phyloP scores from a whole-genome alignment of 2,797 vertebrate genomes.

The Galago senegalensis region DNA sequence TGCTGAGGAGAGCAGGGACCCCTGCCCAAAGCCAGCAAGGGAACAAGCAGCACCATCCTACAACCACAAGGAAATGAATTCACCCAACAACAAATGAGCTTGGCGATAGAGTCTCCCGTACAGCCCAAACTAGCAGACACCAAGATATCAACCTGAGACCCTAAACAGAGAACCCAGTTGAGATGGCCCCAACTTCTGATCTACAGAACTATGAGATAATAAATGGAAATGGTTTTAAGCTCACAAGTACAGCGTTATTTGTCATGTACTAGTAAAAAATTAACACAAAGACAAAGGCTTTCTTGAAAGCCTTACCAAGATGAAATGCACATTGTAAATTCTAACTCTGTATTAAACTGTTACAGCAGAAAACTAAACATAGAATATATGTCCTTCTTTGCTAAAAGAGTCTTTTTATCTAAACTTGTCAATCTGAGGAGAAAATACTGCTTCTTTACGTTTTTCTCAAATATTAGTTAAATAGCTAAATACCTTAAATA shows the following conservation, averaged over 20 bases:
- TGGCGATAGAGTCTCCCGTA: too few relatives aligned
- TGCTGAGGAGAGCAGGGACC: accelerated
- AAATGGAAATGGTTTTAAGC: not conserved
- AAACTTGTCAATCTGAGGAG: not conserved
- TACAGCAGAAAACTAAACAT: not conserved
- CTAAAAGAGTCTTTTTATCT: not conserved
- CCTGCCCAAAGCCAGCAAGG: not conserved
- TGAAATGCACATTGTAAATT: not conserved
- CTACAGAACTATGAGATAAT: not conserved
- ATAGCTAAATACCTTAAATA: not conserved
- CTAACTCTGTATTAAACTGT: not conserved
- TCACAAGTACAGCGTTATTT: not conserved
- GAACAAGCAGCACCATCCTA: not conserved
- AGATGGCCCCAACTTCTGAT: not conserved
- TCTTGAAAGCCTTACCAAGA: not conserved
- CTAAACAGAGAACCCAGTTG: too few relatives aligned
- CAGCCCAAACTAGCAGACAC: not conserved
- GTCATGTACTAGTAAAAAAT: not conserved
- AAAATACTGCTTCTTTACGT: not conserved
- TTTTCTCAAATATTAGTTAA: not conserved
- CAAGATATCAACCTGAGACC: not conserved
- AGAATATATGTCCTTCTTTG: not conserved
- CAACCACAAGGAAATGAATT: not conserved
- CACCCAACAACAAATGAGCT: not conserved
- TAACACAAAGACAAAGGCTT: not conserved